Evolutionary conservation across 2,888 invertebrate genomes (phyloP).

Genomic region (Melinaea marsaeus): DNA sequence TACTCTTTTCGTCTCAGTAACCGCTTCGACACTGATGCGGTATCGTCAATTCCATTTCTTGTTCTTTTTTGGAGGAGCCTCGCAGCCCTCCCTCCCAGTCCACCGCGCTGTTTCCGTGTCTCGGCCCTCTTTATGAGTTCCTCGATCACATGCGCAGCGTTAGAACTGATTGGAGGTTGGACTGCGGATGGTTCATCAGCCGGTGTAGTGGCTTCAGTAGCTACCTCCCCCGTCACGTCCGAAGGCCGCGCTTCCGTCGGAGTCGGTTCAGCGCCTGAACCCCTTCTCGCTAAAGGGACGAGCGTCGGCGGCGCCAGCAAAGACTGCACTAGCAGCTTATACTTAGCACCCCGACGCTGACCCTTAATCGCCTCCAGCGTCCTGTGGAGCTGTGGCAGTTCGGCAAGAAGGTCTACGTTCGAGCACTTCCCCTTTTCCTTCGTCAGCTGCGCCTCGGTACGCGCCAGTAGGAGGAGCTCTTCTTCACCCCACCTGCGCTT

Average conservation of each 20-base stretch:
- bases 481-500: slow-evolving; percentile 32
- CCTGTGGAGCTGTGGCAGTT: no score
- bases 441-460: no score
- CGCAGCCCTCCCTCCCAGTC: slow-evolving; percentile 10
- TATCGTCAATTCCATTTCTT: neutral
- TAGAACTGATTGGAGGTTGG: neutral
- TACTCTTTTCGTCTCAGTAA: slow-evolving; percentile 28
- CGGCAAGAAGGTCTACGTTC: slow-evolving; percentile 16
- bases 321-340: no score
- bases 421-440: slow-evolving; percentile 14
- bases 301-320: no score
- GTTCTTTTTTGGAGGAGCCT: slow-evolving; percentile 1
- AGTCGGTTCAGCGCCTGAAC: slow-evolving; percentile 19
- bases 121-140: slow-evolving; percentile 14
- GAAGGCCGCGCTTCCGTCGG: neutral
- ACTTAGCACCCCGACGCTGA: no score
- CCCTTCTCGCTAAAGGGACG: slow-evolving; percentile 15
- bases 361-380: no score
- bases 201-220: no score
- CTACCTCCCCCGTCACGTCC: no score
- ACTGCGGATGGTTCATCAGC: no score
- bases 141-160: slow-evolving; percentile 5
- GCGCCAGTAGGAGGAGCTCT: slow-evolving; percentile 22
- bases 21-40: slow-evolving; percentile 5
- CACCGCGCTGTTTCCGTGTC: neutral